phyloP scores from a whole-genome alignment of 2,113 vertebrate genomes.

The Chascanopsetta lugubris region DNA sequence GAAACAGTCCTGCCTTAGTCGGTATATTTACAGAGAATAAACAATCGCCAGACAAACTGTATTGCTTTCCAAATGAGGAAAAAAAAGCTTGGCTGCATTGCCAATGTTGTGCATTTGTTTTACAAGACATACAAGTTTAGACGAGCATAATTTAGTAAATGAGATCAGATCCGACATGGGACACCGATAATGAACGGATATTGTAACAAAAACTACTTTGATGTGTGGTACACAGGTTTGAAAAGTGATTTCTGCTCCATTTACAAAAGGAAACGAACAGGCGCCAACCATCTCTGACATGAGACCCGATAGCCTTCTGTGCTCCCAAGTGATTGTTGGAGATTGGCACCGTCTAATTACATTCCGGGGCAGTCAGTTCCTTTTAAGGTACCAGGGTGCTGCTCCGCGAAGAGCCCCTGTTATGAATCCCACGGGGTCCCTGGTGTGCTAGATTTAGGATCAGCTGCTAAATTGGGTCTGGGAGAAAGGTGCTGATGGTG shows the following conservation, averaged over 20 bases:
- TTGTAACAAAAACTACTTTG: constrained; percentile 33
- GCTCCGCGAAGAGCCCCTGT: constrained; percentile 46
- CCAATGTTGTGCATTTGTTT: constrained; percentile 29
- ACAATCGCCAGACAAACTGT: background rate
- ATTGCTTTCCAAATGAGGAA: constrained; percentile 40
- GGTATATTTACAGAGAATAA: background rate
- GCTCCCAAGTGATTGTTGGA: constrained; percentile 46
- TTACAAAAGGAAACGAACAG: constrained; percentile 29
- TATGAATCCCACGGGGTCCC: constrained; percentile 49
- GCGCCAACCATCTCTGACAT: constrained; percentile 47
- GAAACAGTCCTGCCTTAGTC: too few relatives aligned
- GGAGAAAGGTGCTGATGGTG: constrained; percentile 71
- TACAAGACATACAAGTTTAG: constrained; percentile 51
- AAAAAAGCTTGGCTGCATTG: constrained; percentile 7
- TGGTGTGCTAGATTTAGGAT: constrained; percentile 66
- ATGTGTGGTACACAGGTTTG: constrained; percentile 20
- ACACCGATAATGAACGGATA: constrained; percentile 26
- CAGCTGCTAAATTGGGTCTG: constrained; percentile 65
- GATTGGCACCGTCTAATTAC: constrained; percentile 77
- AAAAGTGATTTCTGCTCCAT: constrained; percentile 44
- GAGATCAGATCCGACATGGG: constrained; percentile 33
- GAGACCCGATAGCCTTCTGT: constrained; percentile 10
- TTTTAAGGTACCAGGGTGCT: constrained; percentile 61
- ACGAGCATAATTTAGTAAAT: constrained; percentile 42
- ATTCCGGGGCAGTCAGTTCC: constrained; percentile 48